Evolutionary conservation across 2,888 invertebrate species (phyloP).

Genomic region (Thelaira solivaga): DNA sequence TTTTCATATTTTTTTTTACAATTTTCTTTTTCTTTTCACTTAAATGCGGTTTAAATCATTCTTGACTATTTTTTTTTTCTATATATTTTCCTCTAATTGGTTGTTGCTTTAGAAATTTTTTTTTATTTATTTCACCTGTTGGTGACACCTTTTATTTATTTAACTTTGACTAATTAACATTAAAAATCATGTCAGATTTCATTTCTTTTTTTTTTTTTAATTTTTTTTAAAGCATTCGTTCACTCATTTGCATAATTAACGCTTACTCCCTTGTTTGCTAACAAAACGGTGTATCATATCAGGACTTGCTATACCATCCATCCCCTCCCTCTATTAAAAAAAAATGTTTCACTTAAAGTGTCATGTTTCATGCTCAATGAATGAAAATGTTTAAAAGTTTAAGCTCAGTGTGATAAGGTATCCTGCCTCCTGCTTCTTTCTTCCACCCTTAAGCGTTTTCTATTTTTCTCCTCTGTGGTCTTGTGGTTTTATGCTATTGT

Average conservation of each 20-base stretch:
- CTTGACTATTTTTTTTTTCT: constrained; percentile 3
- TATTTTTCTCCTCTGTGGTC: too few relatives aligned
- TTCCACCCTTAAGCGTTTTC: constrained; percentile 20
- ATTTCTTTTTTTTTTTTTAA: not conserved
- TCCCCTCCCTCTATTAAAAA: not conserved
- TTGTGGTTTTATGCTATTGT: constrained; percentile 67
- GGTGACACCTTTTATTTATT: constrained; percentile 52
- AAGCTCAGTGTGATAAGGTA: not conserved
- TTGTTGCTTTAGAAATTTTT: constrained; percentile 21
- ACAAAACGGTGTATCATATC: constrained; percentile 1
- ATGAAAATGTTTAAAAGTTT: constrained; percentile 63
- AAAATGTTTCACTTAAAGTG: constrained; percentile 59
- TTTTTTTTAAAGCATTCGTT: not conserved
- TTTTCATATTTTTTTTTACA: not conserved
- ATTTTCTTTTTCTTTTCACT: constrained; percentile 35
- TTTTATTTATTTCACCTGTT: constrained; percentile 45
- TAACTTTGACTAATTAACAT: constrained; percentile 51
- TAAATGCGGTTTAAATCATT: constrained; percentile 27
- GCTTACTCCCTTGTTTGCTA: constrained; percentile 51
- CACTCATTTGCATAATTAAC: constrained; percentile 47
- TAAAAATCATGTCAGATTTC: constrained; percentile 45
- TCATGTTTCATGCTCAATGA: constrained; percentile 45
- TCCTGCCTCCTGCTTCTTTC: not conserved
- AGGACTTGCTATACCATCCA: not conserved
- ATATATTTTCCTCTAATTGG: constrained; percentile 41